Percentiles rank a stretch among this genome's conserved stretches.
These are phyloP conservation scores for Vulpes ferrilata DNA, from an alignment of 2,113 vertebrate genomes.

Conservation along the genomic window DNA sequence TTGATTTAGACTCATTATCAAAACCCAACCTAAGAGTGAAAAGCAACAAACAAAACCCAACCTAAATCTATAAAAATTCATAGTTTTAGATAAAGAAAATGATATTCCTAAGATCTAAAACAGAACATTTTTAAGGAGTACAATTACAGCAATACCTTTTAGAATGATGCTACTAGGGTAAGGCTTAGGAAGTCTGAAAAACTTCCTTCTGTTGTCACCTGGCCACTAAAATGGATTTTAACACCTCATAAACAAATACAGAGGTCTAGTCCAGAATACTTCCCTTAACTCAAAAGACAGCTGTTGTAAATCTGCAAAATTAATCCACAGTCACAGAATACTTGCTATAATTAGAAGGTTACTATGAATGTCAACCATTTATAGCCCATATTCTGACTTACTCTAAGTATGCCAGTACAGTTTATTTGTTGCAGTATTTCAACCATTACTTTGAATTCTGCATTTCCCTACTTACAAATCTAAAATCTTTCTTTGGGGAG, in stretches of 20 bases:
- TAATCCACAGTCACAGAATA: conserved; percentile 5
- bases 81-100: conserved; percentile 35
- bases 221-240: conserved; percentile 36
- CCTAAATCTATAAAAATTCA: conserved; percentile 2
- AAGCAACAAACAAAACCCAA: neutral
- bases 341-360: conserved; percentile 60
- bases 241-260: conserved; percentile 55
- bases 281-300: conserved; percentile 38
- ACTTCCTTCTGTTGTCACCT: conserved; percentile 34
- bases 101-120: neutral
- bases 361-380: conserved; percentile 18
- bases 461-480: conserved; percentile 22
- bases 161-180: neutral
- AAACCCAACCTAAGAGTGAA: neutral
- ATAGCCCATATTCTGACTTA: conserved; percentile 12
- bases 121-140: conserved; percentile 29
- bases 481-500: neutral
- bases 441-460: conserved; percentile 1
- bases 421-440: conserved; percentile 48
- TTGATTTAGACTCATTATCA: conserved; percentile 9
- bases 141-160: conserved; percentile 22
- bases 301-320: neutral
- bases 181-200: conserved; percentile 31
- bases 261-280: conserved; percentile 23
- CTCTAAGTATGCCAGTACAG: conserved; percentile 11